Conservation (phyloP, 2,113 vertebrate genomes). For the Castor canadensis region DNA sequence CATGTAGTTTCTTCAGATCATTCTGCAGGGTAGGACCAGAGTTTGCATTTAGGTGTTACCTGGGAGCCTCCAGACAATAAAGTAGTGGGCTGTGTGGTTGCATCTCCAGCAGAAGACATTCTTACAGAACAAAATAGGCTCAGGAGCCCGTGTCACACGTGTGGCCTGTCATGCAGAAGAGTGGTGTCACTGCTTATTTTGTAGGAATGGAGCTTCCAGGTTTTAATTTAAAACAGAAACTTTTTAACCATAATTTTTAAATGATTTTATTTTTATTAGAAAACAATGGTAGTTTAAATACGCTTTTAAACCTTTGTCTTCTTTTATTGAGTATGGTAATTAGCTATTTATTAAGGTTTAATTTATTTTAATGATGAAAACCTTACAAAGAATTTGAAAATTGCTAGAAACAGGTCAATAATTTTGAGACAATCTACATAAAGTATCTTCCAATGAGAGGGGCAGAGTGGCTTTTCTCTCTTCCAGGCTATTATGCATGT, state of each 20-base stretch:
- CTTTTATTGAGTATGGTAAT: slow-evolving; percentile 30
- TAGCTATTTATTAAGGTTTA: slow-evolving; percentile 43
- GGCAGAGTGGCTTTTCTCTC: slow-evolving; percentile 7
- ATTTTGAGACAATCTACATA: slow-evolving; percentile 63
- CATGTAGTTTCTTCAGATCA: neutral
- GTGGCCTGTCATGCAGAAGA: neutral
- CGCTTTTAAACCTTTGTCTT: neutral
- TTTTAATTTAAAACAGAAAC: slow-evolving; percentile 57
- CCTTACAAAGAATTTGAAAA: slow-evolving; percentile 61
- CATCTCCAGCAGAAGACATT: neutral
- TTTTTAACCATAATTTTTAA: slow-evolving; percentile 47
- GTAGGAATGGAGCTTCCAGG: slow-evolving; percentile 22
- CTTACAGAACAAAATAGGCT: neutral
- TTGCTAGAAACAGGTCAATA: slow-evolving; percentile 55
- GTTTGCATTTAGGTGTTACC: neutral
- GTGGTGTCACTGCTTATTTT: neutral
- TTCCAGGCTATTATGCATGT: neutral
- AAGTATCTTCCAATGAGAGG: slow-evolving; percentile 13
- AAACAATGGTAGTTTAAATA: slow-evolving; percentile 65
- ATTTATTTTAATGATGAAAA: slow-evolving; percentile 73
- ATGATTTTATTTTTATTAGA: slow-evolving; percentile 61
- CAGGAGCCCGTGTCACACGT: rapidly evolving
- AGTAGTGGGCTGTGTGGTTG: neutral
- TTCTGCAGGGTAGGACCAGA: neutral
- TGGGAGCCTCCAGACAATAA: neutral